These are phyloP conservation scores for Teleiodes luculella DNA, from an alignment of 2,888 invertebrate species.

Conservation along the genomic window DNA sequence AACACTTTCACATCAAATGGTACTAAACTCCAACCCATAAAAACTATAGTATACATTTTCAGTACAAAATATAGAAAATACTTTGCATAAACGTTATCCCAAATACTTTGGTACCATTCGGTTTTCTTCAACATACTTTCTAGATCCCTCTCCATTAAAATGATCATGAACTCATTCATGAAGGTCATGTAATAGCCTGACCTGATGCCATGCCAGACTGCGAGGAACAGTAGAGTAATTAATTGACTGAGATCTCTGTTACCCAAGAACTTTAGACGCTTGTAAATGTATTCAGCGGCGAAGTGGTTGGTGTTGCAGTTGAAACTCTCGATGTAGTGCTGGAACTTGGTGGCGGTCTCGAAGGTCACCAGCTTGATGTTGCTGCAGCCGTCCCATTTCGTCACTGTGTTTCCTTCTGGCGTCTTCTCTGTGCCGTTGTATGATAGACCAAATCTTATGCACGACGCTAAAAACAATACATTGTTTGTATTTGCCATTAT, in stretches of 20 bases:
- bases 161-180: constrained; percentile 92
- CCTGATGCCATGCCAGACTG: constrained; percentile 97
- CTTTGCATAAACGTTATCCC: constrained; percentile 55
- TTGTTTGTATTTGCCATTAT: too few species aligned
- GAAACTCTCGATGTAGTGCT: constrained; percentile 93
- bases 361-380: constrained; percentile 91
- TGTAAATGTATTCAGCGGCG: constrained; percentile 96
- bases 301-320: constrained; percentile 98
- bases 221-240: constrained; percentile 90
- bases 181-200: constrained; percentile 97
- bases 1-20: constrained; percentile 86
- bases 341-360: constrained; percentile 90
- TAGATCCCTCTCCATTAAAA: constrained; percentile 89
- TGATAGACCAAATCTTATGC: constrained; percentile 85
- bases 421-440: constrained; percentile 87
- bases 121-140: constrained; percentile 77
- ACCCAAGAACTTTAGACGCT: constrained; percentile 93
- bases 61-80: constrained; percentile 77
- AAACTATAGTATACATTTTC: constrained; percentile 86
- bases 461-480: constrained; percentile 61
- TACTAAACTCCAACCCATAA: constrained; percentile 90
- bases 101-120: constrained; percentile 60
- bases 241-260: constrained; percentile 90
- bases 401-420: constrained; percentile 30
- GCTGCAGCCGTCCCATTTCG: constrained; percentile 91